These are phyloP conservation scores for Cloeon dipterum DNA, from an alignment of 2,888 invertebrate genomes.

Conservation along the genomic window DNA sequence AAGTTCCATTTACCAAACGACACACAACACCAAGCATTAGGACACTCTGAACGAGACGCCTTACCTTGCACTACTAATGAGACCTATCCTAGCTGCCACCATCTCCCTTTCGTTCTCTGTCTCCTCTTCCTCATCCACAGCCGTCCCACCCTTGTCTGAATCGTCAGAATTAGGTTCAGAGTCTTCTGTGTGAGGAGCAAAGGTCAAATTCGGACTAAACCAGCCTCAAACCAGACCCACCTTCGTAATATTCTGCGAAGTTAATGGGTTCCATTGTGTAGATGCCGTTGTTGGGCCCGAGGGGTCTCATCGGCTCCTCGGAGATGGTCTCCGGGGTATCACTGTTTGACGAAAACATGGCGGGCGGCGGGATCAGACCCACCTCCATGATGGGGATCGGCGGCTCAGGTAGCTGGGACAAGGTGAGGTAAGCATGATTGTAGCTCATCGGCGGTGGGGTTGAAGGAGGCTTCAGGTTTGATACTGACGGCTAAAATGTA, in stretches of 20 bases:
- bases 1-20: no score
- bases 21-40: no score
- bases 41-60: no score
- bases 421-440: neutral
- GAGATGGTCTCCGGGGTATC: neutral
- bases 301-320: neutral
- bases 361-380: neutral
- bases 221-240: neutral
- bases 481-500: no score
- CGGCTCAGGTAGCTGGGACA: neutral
- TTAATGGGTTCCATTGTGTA: neutral
- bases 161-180: neutral
- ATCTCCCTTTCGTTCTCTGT: neutral
- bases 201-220: neutral
- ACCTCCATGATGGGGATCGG: neutral
- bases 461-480: no score
- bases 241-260: constrained; percentile 2
- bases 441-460: neutral
- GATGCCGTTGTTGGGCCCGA: neutral
- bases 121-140: neutral
- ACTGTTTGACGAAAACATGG: neutral
- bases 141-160: neutral
- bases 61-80: neutral
- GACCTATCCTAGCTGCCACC: neutral
- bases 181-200: neutral